Evolutionary conservation across 2,888 invertebrate genomes (phyloP).

Genomic region (Agapostemon virescens): DNA sequence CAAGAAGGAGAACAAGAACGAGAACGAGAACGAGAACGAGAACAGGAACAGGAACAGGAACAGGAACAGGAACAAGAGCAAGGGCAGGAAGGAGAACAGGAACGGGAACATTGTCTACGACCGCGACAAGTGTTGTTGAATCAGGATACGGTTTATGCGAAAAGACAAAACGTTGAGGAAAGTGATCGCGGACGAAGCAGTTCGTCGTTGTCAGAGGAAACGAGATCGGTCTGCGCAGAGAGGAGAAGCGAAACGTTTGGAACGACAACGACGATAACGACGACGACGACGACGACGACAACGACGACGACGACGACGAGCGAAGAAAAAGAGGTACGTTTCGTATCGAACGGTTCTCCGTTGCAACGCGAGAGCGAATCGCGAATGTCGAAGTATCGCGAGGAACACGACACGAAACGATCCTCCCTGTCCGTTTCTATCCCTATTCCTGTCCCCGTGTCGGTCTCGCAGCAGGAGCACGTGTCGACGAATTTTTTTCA

Average conservation of each 20-base stretch:
- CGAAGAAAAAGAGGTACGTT: slow-evolving; percentile 54
- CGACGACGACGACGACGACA: too few species aligned
- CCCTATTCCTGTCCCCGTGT: slow-evolving; percentile 15
- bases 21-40: slow-evolving; percentile 41
- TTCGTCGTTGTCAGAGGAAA: slow-evolving; percentile 69
- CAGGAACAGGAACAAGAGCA: slow-evolving; percentile 29
- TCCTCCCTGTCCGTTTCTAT: slow-evolving; percentile 39
- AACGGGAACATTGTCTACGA: background rate
- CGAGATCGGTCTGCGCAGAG: slow-evolving; percentile 57
- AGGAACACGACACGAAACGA: slow-evolving; percentile 57
- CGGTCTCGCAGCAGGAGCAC: slow-evolving; percentile 41
- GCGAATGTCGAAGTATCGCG: slow-evolving; percentile 60
- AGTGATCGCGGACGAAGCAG: slow-evolving; percentile 67
- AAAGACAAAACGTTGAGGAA: slow-evolving; percentile 65
- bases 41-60: slow-evolving; percentile 50
- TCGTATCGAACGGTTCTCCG: slow-evolving; percentile 59
- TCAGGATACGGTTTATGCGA: slow-evolving; percentile 14
- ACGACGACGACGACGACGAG: too few species aligned
- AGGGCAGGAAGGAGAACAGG: slow-evolving; percentile 55
- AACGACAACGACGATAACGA: too few species aligned
- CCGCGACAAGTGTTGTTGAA: background rate
- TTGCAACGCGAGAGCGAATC: slow-evolving; percentile 51
- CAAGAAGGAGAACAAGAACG: slow-evolving; percentile 35
- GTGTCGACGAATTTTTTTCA: slow-evolving; percentile 46
- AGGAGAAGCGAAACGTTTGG: slow-evolving; percentile 36